Evolutionary conservation across 2,113 vertebrate species (phyloP).

Genomic region (Varanus komodoensis): DNA sequence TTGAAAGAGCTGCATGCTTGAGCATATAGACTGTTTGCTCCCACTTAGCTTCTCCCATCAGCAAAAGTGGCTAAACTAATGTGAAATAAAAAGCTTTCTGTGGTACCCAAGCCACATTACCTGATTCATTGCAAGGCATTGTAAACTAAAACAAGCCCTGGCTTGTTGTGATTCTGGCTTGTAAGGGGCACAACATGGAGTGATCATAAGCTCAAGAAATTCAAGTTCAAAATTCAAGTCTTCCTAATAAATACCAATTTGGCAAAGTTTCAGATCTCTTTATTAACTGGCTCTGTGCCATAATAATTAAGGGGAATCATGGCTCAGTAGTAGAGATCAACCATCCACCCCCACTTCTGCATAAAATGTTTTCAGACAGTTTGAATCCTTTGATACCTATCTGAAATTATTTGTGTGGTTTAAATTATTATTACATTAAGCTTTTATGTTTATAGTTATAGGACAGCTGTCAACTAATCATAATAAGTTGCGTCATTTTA

Average conservation of each 20-base stretch:
- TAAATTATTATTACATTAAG: conserved; percentile 52
- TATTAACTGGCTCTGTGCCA: neutral
- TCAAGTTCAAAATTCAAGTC: neutral
- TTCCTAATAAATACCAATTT: neutral
- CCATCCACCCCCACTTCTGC: neutral
- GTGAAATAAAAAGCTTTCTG: neutral
- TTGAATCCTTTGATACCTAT: conserved; percentile 12
- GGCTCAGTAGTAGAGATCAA: neutral
- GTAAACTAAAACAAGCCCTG: neutral
- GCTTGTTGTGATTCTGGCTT: neutral
- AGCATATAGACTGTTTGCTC: neutral
- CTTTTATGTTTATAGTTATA: conserved; percentile 46
- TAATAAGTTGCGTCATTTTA: conserved; percentile 57
- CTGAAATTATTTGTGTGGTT: conserved; percentile 2
- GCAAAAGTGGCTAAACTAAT: neutral
- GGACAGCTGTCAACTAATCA: conserved; percentile 61
- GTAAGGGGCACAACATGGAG: neutral
- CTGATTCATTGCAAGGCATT: neutral
- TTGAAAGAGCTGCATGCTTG: neutral
- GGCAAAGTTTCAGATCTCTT: neutral
- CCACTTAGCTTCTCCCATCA: neutral
- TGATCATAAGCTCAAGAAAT: neutral
- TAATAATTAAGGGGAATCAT: no score
- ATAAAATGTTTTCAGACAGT: conserved; percentile 13
- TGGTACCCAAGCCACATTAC: neutral